These are phyloP conservation scores for Electrona antarctica DNA, from an alignment of 2,113 vertebrate genomes.

Conservation along the genomic window DNA sequence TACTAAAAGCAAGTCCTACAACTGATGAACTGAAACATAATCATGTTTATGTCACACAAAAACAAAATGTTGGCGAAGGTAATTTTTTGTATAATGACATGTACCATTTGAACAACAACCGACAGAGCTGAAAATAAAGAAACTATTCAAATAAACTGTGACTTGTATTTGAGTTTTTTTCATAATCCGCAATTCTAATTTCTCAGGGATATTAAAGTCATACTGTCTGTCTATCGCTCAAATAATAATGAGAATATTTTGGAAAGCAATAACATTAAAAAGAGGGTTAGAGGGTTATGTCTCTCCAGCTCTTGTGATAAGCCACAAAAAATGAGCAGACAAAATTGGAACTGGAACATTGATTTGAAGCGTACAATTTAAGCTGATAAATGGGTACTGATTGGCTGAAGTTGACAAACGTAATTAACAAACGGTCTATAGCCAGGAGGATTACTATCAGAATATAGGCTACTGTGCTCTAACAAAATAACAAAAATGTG, in stretches of 20 bases:
- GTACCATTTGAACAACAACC: conserved; percentile 60
- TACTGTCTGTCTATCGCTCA: no score
- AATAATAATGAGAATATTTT: no score
- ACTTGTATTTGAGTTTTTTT: neutral
- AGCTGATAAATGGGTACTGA: neutral
- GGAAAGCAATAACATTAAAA: no score
- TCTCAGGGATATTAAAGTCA: neutral
- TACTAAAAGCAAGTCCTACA: conserved; percentile 24
- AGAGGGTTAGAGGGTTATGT: no score
- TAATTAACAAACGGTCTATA: no score
- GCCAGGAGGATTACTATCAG: no score
- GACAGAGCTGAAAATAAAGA: conserved; percentile 67
- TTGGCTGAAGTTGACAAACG: no score
- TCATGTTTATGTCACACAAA: conserved; percentile 23
- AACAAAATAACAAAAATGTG: no score
- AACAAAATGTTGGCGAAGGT: conserved; percentile 28
- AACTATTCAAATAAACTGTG: conserved; percentile 26
- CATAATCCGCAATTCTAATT: neutral
- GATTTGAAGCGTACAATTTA: neutral
- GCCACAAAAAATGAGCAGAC: no score
- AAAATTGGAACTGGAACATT: neutral
- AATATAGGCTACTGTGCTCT: no score
- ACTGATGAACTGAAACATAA: conserved; percentile 18
- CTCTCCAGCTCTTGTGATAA: neutral
- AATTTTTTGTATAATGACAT: conserved; percentile 56